These are phyloP conservation scores for Enteromius anoplus DNA, from an alignment of 2,797 vertebrate species.

Conservation along the genomic window DNA sequence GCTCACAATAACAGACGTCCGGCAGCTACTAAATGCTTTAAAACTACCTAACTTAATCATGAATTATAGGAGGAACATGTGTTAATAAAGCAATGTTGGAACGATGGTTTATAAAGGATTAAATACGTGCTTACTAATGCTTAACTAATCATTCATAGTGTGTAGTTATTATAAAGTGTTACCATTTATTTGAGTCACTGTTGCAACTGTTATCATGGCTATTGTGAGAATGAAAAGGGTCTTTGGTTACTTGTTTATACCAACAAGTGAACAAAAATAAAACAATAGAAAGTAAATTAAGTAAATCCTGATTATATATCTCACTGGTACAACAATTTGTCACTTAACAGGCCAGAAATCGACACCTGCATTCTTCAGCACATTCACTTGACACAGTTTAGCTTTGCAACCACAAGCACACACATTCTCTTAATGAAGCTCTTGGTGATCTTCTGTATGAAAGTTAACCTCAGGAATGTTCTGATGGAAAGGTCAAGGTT, in stretches of 20 bases:
- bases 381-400: slow-evolving; percentile 11
- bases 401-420: slow-evolving; percentile 6
- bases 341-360: not conserved
- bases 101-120: no score
- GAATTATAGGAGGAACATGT: no score
- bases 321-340: not conserved
- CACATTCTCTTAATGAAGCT: slow-evolving; percentile 46
- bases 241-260: not conserved
- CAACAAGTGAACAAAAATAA: not conserved
- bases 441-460: slow-evolving; percentile 18
- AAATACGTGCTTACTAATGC: no score
- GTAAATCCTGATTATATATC: not conserved
- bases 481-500: slow-evolving; percentile 51
- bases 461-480: slow-evolving; percentile 46
- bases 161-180: no score
- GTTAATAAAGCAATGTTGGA: no score
- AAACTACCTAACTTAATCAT: no score
- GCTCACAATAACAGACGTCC: no score
- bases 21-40: no score
- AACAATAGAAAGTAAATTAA: not conserved
- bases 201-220: not conserved
- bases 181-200: not conserved
- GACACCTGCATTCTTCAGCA: not conserved
- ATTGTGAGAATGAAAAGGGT: not conserved
- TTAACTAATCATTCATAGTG: no score